A percentile compares a stretch with the other conserved stretches of the same genome.
phyloP scores from a whole-genome alignment of 2,888 invertebrate genomes.

The Pristionchus arcanus region DNA sequence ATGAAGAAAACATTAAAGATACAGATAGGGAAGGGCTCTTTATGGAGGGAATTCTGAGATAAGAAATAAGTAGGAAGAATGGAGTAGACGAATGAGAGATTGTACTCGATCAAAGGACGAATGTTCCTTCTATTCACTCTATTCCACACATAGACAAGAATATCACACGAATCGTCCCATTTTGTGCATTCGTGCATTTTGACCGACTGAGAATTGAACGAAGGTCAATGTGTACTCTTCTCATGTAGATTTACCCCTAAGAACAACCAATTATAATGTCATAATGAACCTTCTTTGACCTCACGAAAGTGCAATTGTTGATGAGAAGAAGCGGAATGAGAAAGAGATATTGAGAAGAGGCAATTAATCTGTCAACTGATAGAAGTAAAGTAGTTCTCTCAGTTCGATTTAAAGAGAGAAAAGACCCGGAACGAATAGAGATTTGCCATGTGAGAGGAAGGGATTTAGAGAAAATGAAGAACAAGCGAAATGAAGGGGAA shows the following conservation, averaged over 20 bases:
- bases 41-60: not conserved
- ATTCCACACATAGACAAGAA: not conserved
- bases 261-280: not conserved
- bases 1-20: not conserved
- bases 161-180: not conserved
- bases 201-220: not conserved
- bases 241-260: not conserved
- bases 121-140: not conserved
- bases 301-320: not conserved
- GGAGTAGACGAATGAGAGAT: not conserved
- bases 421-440: not conserved
- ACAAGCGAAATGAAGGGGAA: not conserved
- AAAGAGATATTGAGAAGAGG: not conserved
- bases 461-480: not conserved
- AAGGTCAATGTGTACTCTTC: not conserved
- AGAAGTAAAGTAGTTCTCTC: not conserved
- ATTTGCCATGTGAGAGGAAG: not conserved
- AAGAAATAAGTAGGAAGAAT: not conserved
- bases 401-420: not conserved
- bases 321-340: not conserved
- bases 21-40: not conserved
- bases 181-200: not conserved
- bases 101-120: not conserved
- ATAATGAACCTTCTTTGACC: not conserved
- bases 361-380: conserved; percentile 19